Evolutionary conservation across 2,888 invertebrate species (phyloP), one percentile per base, ranked within the genome.

Genomic region (Monopis laevigella): DNA sequence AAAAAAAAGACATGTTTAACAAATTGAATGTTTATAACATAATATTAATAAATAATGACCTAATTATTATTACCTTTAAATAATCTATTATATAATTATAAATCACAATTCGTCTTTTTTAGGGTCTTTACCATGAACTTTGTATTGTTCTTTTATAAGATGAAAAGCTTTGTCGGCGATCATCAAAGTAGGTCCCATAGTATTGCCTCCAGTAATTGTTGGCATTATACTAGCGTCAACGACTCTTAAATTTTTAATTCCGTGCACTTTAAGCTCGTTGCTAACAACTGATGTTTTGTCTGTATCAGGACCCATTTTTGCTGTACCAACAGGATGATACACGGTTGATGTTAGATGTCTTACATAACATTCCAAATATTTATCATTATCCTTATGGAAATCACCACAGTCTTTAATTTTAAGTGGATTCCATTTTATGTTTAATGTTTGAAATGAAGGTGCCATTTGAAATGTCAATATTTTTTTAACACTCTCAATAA

Each of bases 261-360:
- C 87, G 34, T 71, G 68, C 3, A 87, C 83, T 6, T 73, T 56
- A 43, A 84, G 61, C 10, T 74, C 52, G 1, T 65, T 48, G 51
- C 82, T 74, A 1, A 86, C 83, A 0, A 87, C 86, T 1, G 83
- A 65, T 0, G 51, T 50, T 0, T 55, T 51, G 52, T 84, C 82
- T 0, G 46, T 42, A 1, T 48, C 43, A 1, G 67, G 61, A 0
- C 88, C 89, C 88, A 90, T 90, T 62, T 86, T 86, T 38, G 84
- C 84, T 1, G 88, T 89, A 35, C 90, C 87, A 1, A 85, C 84
- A 1, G 88, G 86, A 57, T 91, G 90, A 61, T 87, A 89, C 18
- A 84, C 56, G 1, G 84, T 83, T 1, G 77, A 65, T 5, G 73
- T 74, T 59, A 84, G 71, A 45, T 83, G 69, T 11, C 72, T 66